Base-by-base conservation (phyloP, 2,797 vertebrate species). In the Denticeps clupeoides region DNA sequence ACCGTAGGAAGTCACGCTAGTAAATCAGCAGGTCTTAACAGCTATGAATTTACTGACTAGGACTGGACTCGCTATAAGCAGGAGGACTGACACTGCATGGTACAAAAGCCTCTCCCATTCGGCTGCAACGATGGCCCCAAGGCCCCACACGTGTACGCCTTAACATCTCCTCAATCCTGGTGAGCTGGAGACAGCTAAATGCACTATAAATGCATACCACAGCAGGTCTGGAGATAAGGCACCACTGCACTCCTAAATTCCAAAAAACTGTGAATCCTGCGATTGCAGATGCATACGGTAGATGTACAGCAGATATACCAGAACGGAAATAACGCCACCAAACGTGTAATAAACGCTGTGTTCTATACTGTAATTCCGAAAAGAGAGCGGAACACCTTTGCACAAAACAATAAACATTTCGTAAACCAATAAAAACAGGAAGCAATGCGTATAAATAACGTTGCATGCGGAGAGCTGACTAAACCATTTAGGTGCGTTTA, bases 11-110 rank as follows among this genome's bases (percentile, higher is more conserved):
- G 67, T 61, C 49, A 64, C 67, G 59, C 47, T 63, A 53, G 64
- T 74, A 79, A 82, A 79, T 78, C 70, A 66, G 16, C 26, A 12
- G 48, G 64, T 32, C 67, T 67, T 72, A 51, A 63, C 56, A 54
- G 62, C 54, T 21, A 65, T 67, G 71, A 77, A 72, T 77, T 77
- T 70, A 70, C 60, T 64, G 69, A 72, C 57, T 44, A 45, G 38
- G 47, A 40, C 45, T 67, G 60, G 47, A 68, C 67, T 72, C 76
- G 63, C 74, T 75, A 59, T 60, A 63, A 64, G 31, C 6, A 9
- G 24, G 22, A 21, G 49, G 32, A 49, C 21, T 16, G 40, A 44
- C 26, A 43, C 41, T 45, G 41, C 21, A 16, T 35, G 41, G 41
- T 38, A 16, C 24, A 12, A 32, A 37, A 58, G 4, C 7, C 38